phyloP scores from a whole-genome alignment of 2,113 vertebrate genomes.

The Otocyon megalotis region DNA sequence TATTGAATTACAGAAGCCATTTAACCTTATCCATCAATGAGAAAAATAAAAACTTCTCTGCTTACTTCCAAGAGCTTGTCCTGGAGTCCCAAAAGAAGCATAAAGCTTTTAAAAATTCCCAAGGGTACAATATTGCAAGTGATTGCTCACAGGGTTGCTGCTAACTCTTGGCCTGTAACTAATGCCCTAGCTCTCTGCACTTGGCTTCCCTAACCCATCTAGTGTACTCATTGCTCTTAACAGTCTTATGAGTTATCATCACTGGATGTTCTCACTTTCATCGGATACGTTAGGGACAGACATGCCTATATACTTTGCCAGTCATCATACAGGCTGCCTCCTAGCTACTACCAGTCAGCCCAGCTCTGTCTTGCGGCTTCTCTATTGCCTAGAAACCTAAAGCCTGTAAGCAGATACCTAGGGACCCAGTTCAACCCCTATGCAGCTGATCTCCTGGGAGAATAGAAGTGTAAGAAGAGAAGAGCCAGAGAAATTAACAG shows the following conservation, averaged over 20 bases:
- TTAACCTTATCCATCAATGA: background rate
- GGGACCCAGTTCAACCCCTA: background rate
- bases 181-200: background rate
- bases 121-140: background rate
- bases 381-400: background rate
- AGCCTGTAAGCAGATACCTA: background rate
- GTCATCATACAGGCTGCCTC: background rate
- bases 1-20: background rate
- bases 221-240: background rate
- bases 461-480: background rate
- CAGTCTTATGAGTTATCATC: background rate
- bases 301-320: background rate
- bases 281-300: background rate
- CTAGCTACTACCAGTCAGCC: background rate
- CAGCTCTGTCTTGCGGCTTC: background rate
- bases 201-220: background rate
- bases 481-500: background rate
- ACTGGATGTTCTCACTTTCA: background rate
- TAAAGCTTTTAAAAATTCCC: conserved; percentile 9
- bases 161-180: background rate
- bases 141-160: background rate
- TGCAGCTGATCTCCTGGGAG: background rate
- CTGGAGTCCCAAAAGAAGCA: background rate
- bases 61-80: background rate
- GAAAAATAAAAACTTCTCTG: background rate